A percentile compares a stretch with the other conserved stretches of the same genome.
Conservation (phyloP, 2,113 vertebrate species). For the Crotalus helleri region DNA sequence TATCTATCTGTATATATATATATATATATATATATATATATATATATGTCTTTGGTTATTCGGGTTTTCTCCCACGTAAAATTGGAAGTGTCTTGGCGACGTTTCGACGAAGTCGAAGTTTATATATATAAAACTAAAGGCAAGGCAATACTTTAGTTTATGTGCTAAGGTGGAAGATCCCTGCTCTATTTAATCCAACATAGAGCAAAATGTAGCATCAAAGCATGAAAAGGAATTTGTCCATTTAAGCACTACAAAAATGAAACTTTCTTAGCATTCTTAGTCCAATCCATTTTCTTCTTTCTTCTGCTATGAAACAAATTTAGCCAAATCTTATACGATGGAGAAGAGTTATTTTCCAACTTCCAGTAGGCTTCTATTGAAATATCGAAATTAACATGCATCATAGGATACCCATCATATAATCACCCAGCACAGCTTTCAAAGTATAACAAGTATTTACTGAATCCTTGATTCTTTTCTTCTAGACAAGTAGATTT, state of each 20-base stretch:
- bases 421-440: background rate
- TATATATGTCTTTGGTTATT: background rate
- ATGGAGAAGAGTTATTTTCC: background rate
- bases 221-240: conserved; percentile 5
- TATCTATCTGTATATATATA: too few species aligned
- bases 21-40: background rate
- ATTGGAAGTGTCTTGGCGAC: too few species aligned
- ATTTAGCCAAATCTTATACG: background rate
- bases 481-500: background rate
- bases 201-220: background rate
- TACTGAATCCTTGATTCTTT: conserved; percentile 9
- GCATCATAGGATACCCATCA: background rate
- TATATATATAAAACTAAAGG: too few species aligned
- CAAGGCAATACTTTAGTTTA: background rate
- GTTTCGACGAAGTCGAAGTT: too few species aligned
- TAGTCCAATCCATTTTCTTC: background rate
- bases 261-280: background rate
- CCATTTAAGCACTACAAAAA: background rate
- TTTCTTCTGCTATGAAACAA: background rate
- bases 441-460: background rate
- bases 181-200: background rate
- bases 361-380: background rate
- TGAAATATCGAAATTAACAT: background rate
- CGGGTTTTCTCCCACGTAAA: too few species aligned
- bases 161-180: background rate